phyloP scores from a whole-genome alignment of 2,797 vertebrate species.

The Pantherophis alleghaniensis region DNA sequence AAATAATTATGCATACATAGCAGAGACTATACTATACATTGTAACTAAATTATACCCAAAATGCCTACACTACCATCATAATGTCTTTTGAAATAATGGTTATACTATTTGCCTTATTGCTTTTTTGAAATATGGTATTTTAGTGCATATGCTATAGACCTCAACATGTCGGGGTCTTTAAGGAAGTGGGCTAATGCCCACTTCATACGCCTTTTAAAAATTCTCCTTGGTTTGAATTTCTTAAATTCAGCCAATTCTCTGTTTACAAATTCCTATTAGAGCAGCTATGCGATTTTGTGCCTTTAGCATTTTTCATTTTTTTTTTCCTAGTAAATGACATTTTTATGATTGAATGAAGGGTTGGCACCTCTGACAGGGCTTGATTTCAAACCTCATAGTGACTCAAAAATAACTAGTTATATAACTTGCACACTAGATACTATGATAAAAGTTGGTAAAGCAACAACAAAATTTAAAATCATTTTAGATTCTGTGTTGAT shows the following conservation, averaged over 20 bases:
- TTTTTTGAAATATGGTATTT: constrained; percentile 73
- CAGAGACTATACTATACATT: constrained; percentile 72
- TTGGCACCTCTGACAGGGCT: constrained; percentile 49
- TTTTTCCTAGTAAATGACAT: constrained; percentile 62
- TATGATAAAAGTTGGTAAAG: constrained; percentile 33
- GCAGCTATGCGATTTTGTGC: constrained; percentile 81
- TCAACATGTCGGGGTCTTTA: constrained; percentile 70
- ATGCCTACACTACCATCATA: constrained; percentile 81
- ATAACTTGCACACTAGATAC: constrained; percentile 51
- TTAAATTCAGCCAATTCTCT: constrained; percentile 72
- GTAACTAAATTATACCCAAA: constrained; percentile 78
- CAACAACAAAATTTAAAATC: constrained; percentile 33
- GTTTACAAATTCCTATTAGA: constrained; percentile 81
- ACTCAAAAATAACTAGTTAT: constrained; percentile 49
- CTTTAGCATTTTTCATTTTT: constrained; percentile 74
- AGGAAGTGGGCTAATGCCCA: constrained; percentile 69
- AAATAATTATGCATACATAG: constrained; percentile 73
- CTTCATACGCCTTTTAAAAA: constrained; percentile 73
- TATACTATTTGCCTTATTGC: constrained; percentile 82
- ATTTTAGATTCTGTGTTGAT: constrained; percentile 37
- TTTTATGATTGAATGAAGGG: constrained; percentile 67
- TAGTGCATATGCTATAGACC: constrained; percentile 75
- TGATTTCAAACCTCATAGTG: constrained; percentile 53
- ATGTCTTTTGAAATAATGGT: constrained; percentile 72
- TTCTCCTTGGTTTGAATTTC: constrained; percentile 70